Evolutionary conservation across 2,797 vertebrate genomes (phyloP).

Genomic region (Glyptemys insculpta): DNA sequence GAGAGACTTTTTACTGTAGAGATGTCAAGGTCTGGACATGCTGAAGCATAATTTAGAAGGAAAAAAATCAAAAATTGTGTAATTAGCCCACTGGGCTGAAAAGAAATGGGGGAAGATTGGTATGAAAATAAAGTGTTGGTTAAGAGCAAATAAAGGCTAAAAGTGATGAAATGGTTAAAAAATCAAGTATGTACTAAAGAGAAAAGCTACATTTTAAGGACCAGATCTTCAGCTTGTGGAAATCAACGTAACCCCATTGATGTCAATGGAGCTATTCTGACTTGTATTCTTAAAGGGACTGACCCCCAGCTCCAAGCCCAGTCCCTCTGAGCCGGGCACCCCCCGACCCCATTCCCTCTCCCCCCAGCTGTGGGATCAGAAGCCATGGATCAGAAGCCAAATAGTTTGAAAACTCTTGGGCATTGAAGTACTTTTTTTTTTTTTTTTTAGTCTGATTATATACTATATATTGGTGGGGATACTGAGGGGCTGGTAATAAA

Average conservation of each 20-base stretch:
- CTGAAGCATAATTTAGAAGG: not conserved
- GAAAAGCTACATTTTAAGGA: not conserved
- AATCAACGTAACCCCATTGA: not conserved
- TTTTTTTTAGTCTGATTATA: accelerated
- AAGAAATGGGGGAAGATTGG: accelerated
- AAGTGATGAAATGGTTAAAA: not conserved
- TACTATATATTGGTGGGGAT: not conserved
- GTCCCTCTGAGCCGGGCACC: no score
- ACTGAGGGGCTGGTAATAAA: not conserved
- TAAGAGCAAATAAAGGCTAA: not conserved
- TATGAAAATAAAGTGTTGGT: not conserved
- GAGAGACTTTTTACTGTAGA: not conserved
- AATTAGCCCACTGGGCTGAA: not conserved
- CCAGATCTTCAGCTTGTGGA: not conserved
- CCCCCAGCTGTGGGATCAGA: no score
- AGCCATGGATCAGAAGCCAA: not conserved
- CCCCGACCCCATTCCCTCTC: no score
- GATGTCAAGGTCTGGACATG: not conserved
- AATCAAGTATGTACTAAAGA: not conserved
- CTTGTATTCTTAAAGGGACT: no score
- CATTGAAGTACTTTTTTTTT: not conserved
- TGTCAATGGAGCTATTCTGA: not conserved
- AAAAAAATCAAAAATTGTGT: not conserved
- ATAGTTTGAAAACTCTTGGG: not conserved
- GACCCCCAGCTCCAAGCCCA: no score